Conservation (phyloP, 37 sponge, comb jelly and placozoan species). For the Chondrosia reniformis region DNA sequence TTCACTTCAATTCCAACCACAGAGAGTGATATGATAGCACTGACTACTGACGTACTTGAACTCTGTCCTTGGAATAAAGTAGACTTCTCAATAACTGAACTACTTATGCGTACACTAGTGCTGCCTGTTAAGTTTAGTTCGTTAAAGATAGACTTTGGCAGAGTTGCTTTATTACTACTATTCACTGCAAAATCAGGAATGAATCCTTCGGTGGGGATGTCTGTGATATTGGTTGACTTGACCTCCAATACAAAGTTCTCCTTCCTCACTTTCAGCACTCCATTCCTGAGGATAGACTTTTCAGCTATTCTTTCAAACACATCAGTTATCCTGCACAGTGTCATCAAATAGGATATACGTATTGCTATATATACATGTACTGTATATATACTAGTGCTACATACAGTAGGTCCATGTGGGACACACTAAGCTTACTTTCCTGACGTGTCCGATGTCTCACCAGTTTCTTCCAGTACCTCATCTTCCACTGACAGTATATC, state of each 20-base stretch:
- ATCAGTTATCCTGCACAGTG: neutral
- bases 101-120: neutral
- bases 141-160: conserved; percentile 20
- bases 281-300: neutral
- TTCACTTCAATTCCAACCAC: neutral
- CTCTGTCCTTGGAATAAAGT: conserved; percentile 2
- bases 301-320: conserved; percentile 16
- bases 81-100: conserved; percentile 11
- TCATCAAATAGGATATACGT: neutral
- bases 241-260: conserved; percentile 3
- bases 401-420: neutral
- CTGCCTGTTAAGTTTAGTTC: neutral
- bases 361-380: neutral
- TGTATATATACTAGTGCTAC: neutral
- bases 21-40: conserved; percentile 8
- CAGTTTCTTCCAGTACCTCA: neutral
- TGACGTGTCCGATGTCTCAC: conserved; percentile 19
- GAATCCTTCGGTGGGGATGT: conserved; percentile 2
- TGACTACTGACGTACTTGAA: neutral
- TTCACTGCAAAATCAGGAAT: conserved; percentile 7
- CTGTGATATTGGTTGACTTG: neutral
- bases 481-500: conserved; percentile 6
- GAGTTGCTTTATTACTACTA: neutral
- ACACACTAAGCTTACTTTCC: conserved; percentile 11
- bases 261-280: neutral